Evolutionary conservation across 1,140 invertebrate genomes (phyloP).

Genomic region (Ganaspis sp.): DNA sequence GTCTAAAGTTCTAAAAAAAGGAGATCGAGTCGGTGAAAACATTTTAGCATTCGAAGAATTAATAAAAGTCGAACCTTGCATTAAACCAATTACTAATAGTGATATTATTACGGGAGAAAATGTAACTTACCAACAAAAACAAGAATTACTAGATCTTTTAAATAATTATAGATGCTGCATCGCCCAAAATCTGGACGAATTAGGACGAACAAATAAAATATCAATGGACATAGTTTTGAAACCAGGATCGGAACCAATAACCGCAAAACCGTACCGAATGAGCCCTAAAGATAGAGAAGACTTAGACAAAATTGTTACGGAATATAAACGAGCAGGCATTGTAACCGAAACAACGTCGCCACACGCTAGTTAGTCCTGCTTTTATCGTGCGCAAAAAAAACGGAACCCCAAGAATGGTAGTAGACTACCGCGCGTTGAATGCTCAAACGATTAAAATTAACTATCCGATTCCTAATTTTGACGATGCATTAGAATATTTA

Average conservation of each 20-base stretch:
- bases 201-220: conserved; percentile 18
- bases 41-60: neutral
- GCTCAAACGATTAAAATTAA: conserved; percentile 43
- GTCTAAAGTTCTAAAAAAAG: neutral
- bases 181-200: neutral
- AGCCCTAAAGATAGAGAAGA: neutral
- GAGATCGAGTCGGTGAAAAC: neutral
- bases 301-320: no score
- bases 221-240: neutral
- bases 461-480: conserved; percentile 34
- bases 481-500: conserved; percentile 37
- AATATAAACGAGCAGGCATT: neutral
- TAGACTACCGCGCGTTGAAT: conserved; percentile 61
- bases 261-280: neutral
- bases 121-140: neutral
- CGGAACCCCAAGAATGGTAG: conserved; percentile 44
- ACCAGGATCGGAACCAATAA: neutral
- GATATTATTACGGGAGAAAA: neutral
- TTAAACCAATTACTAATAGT: neutral
- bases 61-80: neutral
- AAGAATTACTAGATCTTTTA: conserved; percentile 27
- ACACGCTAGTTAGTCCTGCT: conserved; percentile 53
- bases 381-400: conserved; percentile 36
- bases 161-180: conserved; percentile 30
- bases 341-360: conserved; percentile 47